Evolutionary conservation across 2,797 vertebrate genomes (phyloP).

Genomic region (Valencia hispanica): DNA sequence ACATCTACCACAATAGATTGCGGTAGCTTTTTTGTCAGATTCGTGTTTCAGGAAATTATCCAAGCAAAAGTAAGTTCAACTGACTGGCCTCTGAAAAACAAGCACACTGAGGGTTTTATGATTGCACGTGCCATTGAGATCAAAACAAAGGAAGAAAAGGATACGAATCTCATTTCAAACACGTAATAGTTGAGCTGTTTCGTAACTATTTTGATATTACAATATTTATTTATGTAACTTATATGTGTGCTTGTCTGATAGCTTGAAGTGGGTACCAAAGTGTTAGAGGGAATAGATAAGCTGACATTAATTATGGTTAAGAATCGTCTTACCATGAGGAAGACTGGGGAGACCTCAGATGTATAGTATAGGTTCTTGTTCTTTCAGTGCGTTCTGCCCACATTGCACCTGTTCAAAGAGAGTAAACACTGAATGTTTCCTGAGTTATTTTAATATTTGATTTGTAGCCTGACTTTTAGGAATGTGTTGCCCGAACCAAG

Average conservation of each 20-base stretch:
- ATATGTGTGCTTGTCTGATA: not conserved
- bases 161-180: not conserved
- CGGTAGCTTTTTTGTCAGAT: not conserved
- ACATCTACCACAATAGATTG: not conserved
- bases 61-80: not conserved
- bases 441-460: conserved; percentile 1
- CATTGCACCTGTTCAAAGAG: not conserved
- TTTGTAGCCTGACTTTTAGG: no score
- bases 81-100: not conserved
- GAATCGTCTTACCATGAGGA: not conserved
- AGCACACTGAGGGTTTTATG: not conserved
- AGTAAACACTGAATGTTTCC: no score
- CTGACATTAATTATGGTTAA: not conserved
- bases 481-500: not conserved
- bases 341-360: not conserved
- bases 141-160: not conserved
- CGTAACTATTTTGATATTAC: not conserved
- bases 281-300: not conserved
- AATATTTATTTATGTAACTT: not conserved
- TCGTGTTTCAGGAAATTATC: not conserved
- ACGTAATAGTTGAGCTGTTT: not conserved
- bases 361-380: not conserved
- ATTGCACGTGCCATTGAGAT: not conserved
- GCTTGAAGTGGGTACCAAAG: not conserved
- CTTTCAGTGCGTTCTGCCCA: not conserved